Base-by-base conservation (phyloP, 2,888 invertebrate genomes). In the Andrena flavipes region DNA sequence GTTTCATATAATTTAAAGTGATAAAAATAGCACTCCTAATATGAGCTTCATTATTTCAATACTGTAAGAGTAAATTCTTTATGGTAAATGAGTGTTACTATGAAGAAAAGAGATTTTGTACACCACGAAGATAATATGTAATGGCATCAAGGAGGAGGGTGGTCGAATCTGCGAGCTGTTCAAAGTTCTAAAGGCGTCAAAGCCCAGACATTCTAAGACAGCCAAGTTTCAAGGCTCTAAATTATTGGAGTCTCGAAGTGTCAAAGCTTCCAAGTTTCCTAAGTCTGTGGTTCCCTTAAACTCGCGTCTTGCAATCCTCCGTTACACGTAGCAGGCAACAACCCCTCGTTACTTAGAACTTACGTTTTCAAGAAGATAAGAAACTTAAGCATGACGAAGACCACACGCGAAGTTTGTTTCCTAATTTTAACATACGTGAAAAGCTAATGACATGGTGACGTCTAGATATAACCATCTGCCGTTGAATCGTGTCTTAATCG, bases 221-320 rank as follows among this genome's bases (percentile, higher is more conserved):
- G 48, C 59, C 30, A 72, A 72, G 49, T 73, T 77, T 73, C 73
- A 23, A 67, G 72, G 65, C 60, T 42, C 67, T 77, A 77, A 77
- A 73, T 77, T 77, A 77, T 62, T 62, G 60, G 35, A 60, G 49
- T 62, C 73, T 67, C 59, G 16, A 67, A 77, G 60, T 54, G 73
- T 65, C 73, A 65, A 62, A 77, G 73, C 62, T 77, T 77, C 35
- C 26, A 20, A 48, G 26, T 59, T 51, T 35, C 62, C 42, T 73
- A 77, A 77, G 67, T 65, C 67, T 29, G 35, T 7, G 67, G 67
- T 73, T 65, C 65, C 33, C 51, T 51, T 59, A 73, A 73, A 35
- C 48, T 73, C 67, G 59, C 54, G 62, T 54, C 73, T 73, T 67
- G 60, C 62, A 62, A 73, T 67, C 48, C 16, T 51, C 49, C 67